Conservation (phyloP, 1,140 invertebrate genomes). For the Zophobas atratus region DNA sequence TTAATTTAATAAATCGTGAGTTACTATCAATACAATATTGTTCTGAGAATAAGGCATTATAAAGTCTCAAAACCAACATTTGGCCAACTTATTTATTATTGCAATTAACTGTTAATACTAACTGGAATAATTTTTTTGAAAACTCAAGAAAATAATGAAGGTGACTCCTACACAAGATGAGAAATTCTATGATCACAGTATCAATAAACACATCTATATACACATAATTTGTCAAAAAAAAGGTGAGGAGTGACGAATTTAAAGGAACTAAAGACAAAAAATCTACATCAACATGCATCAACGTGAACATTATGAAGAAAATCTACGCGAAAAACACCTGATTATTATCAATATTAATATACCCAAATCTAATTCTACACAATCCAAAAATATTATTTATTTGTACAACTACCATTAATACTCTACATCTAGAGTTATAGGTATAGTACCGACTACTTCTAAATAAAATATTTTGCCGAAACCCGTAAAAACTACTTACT, state of each 20-base stretch:
- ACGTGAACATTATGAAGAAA: constrained; percentile 33
- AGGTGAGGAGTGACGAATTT: constrained; percentile 2
- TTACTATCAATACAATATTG: constrained; percentile 54
- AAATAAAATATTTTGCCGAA: constrained; percentile 51
- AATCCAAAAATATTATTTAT: constrained; percentile 67
- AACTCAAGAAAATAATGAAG: background rate
- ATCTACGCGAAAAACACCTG: constrained; percentile 57
- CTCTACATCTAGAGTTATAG: constrained; percentile 62
- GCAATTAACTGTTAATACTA: constrained; percentile 16
- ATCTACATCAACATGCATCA: constrained; percentile 30
- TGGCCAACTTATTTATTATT: constrained; percentile 13
- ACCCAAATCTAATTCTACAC: constrained; percentile 63
- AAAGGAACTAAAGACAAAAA: constrained; percentile 28
- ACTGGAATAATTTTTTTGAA: constrained; percentile 1
- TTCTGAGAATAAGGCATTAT: constrained; percentile 59
- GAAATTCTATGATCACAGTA: constrained; percentile 21
- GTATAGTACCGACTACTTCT: constrained; percentile 58
- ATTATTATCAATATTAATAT: constrained; percentile 61
- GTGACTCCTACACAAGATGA: constrained; percentile 29
- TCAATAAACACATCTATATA: constrained; percentile 41
- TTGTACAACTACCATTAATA: constrained; percentile 64
- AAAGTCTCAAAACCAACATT: constrained; percentile 45
- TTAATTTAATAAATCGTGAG: constrained; percentile 24
- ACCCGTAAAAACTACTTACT: constrained; percentile 51
- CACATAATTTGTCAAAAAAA: constrained; percentile 28